phyloP scores from a whole-genome alignment of 1,140 invertebrate species.

The Danaus plexippus region DNA sequence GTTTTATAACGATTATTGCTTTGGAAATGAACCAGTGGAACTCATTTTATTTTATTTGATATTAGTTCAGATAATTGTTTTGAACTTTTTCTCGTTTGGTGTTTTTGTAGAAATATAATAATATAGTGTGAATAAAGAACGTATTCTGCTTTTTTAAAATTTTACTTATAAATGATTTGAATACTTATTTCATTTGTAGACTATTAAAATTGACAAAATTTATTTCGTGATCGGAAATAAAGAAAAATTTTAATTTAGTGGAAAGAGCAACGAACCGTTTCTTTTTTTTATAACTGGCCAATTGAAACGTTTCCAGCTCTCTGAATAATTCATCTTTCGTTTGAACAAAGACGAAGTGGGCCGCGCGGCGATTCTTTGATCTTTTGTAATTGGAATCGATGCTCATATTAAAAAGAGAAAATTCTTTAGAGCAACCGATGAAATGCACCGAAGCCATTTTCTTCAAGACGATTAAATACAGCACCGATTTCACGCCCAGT shows the following conservation, averaged over 20 bases:
- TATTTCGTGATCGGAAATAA: slow-evolving; percentile 59
- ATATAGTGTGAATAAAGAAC: too few species aligned
- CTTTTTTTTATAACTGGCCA: slow-evolving; percentile 69
- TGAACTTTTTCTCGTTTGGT: too few species aligned
- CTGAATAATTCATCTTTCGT: slow-evolving; percentile 71
- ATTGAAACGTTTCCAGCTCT: slow-evolving; percentile 71
- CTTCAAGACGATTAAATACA: slow-evolving; percentile 51
- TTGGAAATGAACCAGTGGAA: too few species aligned
- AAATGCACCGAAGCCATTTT: slow-evolving; percentile 66
- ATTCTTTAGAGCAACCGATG: slow-evolving; percentile 61
- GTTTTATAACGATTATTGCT: neutral
- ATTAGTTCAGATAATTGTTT: slow-evolving; percentile 1
- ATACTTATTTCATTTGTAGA: slow-evolving; percentile 3
- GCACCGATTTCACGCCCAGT: slow-evolving; percentile 40
- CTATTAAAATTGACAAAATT: slow-evolving; percentile 35
- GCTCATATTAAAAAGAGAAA: slow-evolving; percentile 70
- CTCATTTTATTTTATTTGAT: too few species aligned
- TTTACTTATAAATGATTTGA: too few species aligned
- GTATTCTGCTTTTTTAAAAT: too few species aligned
- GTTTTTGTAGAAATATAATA: too few species aligned
- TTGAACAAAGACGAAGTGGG: slow-evolving; percentile 71
- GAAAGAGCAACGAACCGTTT: slow-evolving; percentile 70
- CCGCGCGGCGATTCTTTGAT: slow-evolving; percentile 70
- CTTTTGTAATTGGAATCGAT: slow-evolving; percentile 72
- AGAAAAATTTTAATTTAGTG: slow-evolving; percentile 68